phyloP scores from a whole-genome alignment of 2,888 invertebrate species.

The Dichetophora obliterata region DNA sequence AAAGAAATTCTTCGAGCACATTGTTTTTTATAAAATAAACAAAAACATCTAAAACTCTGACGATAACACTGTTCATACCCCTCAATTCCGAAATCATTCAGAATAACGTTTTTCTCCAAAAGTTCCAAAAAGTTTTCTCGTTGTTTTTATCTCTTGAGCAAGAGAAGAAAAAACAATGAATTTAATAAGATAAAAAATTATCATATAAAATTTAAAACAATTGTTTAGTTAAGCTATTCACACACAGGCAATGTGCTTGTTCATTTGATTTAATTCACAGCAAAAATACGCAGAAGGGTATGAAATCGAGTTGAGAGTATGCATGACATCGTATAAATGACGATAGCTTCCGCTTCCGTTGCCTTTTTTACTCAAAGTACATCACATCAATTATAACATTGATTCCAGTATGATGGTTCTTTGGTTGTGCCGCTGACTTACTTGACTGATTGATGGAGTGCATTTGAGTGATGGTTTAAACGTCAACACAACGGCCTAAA shows the following conservation, averaged over 20 bases:
- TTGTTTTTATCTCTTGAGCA: too few relatives aligned
- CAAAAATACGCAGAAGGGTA: not conserved
- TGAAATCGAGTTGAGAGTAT: not conserved
- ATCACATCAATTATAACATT: constrained; percentile 30
- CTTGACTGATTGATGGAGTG: constrained; percentile 41
- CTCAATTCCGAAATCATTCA: too few relatives aligned
- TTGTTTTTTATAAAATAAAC: too few relatives aligned
- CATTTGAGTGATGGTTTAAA: constrained; percentile 28
- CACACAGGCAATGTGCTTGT: not conserved
- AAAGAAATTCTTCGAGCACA: too few relatives aligned
- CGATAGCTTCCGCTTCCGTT: not conserved
- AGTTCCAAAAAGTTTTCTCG: too few relatives aligned
- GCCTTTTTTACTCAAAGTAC: constrained; percentile 5
- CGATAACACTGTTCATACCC: too few relatives aligned
- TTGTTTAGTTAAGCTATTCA: not conserved
- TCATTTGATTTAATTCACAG: not conserved
- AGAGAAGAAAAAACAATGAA: too few relatives aligned
- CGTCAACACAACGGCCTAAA: not conserved
- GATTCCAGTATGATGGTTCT: constrained; percentile 22
- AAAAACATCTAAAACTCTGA: too few relatives aligned
- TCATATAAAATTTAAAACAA: not conserved
- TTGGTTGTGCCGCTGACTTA: constrained; percentile 24
- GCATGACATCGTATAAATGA: not conserved
- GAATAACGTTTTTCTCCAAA: too few relatives aligned
- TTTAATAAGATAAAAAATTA: not conserved